These are phyloP conservation scores for Drosophila gunungcola DNA, from an alignment of 1,140 invertebrate genomes.

Conservation along the genomic window DNA sequence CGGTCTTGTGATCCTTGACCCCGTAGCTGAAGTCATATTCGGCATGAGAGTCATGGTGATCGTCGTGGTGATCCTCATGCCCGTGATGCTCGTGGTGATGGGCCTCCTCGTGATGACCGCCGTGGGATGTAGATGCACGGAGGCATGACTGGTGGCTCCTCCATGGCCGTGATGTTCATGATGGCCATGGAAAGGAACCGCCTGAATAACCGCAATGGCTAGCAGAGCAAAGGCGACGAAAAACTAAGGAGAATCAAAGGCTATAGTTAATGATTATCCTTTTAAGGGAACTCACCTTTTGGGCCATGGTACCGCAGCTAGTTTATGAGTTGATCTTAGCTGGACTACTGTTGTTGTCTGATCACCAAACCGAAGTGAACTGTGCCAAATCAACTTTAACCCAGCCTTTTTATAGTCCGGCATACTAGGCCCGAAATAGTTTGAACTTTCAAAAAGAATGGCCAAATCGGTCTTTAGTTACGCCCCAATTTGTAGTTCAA, in stretches of 20 bases:
- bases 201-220: constrained; percentile 40
- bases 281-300: constrained; percentile 50
- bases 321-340: constrained; percentile 67
- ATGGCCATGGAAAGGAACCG: constrained; percentile 63
- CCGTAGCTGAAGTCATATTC: constrained; percentile 76
- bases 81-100: constrained; percentile 48
- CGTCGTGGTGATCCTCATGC: constrained; percentile 50
- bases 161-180: constrained; percentile 52
- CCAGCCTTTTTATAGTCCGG: constrained; percentile 46
- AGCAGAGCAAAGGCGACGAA: constrained; percentile 53
- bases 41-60: constrained; percentile 68
- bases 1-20: constrained; percentile 77
- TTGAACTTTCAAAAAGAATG: constrained; percentile 60
- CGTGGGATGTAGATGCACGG: constrained; percentile 73
- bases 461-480: constrained; percentile 46
- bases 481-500: constrained; percentile 69
- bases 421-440: constrained; percentile 1
- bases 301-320: constrained; percentile 66
- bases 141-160: constrained; percentile 73
- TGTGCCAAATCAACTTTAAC: constrained; percentile 44
- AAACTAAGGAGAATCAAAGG: constrained; percentile 30
- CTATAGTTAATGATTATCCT: neutral
- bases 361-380: constrained; percentile 61
- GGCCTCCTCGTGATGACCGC: constrained; percentile 35
- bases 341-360: constrained; percentile 46